A percentile compares a stretch with the other conserved stretches of the same genome.
Evolutionary conservation across 2,797 vertebrate species (phyloP).

Genomic region (Hyperoplus lanceolatus): DNA sequence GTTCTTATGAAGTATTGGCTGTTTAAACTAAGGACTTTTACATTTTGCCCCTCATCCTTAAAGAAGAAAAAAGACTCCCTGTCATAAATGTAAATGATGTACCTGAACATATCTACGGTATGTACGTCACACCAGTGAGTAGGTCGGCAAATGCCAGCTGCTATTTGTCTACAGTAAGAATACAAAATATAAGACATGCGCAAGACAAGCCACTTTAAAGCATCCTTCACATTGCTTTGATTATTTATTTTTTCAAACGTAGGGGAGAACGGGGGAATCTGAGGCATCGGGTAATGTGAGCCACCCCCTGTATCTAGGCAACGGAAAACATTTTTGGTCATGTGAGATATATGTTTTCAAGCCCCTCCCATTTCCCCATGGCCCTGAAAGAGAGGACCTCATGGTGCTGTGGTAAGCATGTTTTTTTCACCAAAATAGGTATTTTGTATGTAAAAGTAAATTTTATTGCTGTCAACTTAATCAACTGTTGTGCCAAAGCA

Average conservation of each 20-base stretch:
- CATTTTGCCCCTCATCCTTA: constrained; percentile 9
- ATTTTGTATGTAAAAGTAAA: too few species aligned
- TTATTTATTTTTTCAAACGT: neutral
- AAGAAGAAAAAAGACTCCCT: constrained; percentile 6
- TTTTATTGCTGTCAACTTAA: too few species aligned
- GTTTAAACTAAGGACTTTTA: constrained; percentile 32
- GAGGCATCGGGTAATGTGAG: too few species aligned
- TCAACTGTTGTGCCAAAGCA: too few species aligned
- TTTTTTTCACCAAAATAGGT: too few species aligned
- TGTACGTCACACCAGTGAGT: neutral
- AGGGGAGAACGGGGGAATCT: too few species aligned
- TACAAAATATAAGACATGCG: neutral
- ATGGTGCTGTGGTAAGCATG: too few species aligned
- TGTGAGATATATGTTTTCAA: too few species aligned
- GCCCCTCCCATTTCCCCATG: too few species aligned
- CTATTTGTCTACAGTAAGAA: neutral
- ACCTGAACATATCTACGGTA: neutral
- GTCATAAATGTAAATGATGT: neutral
- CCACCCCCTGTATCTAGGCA: too few species aligned
- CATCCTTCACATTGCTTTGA: neutral
- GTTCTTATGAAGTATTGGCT: constrained; percentile 35
- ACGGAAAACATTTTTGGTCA: too few species aligned
- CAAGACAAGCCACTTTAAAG: constrained; percentile 5
- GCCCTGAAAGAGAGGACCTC: too few species aligned
- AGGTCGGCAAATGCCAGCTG: neutral